Evolutionary conservation across 1,140 invertebrate species (phyloP), one percentile per base, ranked within the genome.

Genomic region (Ephestia elutella): DNA sequence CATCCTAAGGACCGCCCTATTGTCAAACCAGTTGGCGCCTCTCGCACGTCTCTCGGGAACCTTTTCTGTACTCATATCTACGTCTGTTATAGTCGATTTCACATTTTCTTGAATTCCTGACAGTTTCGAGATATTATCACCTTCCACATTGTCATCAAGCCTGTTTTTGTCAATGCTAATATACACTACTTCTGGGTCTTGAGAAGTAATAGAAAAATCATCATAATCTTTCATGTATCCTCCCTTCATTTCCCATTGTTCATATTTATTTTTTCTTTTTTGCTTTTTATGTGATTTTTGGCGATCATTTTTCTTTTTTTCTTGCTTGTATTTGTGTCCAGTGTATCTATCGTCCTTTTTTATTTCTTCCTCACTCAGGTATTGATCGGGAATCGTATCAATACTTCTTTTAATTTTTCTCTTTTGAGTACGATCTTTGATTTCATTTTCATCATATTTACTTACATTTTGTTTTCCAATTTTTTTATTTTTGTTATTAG

Each of bases 231-330:
- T 80, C 15, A 82, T 57, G 50, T 83, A 76, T 28, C 81, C 83
- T 19, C 80, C 78, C 59, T 87, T 87, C 63, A 84, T 81, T 66
- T 86, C 78, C 75, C 78, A 86, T 49, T 83, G 74, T 58, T 82
- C 82, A 67, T 84, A 80, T 60, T 80, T 86, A 57, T 80, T 78
- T 19, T 70, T 77, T 21, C 76, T 80, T 54, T 86, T 86, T 58
- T 80, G 77, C 60, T 82, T 88, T 64, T 82, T 86, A 48, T 78
- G 71, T 35, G 58, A 65, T 50, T 84, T 84, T 15, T 77, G 71
- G 17, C 75, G 73, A 44, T 80, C 68, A 48, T 75, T 55, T 73
- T 80, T 83, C 60, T 84, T 83, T 54, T 67, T 73, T 15, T 79
- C 78, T 59, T 73, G 63, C 63, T 79, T 86, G 21, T 60, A 56